A percentile compares a stretch with the other conserved stretches of the same genome.
phyloP scores from a whole-genome alignment of 2,113 vertebrate genomes.

The Mystacornis crossleyi region DNA sequence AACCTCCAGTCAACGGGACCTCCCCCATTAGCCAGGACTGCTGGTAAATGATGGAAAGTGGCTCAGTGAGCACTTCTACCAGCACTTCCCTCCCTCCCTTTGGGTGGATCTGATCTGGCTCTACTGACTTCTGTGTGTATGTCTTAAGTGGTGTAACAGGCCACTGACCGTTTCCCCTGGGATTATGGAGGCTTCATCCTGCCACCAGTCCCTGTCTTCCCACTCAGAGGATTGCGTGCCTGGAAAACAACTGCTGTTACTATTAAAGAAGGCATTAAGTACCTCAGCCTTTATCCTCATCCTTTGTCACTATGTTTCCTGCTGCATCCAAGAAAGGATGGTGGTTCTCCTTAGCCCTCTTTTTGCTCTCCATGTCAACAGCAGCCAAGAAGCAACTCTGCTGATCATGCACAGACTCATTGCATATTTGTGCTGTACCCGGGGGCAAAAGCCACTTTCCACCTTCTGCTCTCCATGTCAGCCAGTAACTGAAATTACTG shows the following conservation, averaged over 20 bases:
- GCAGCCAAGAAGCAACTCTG: neutral
- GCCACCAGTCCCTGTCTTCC: neutral
- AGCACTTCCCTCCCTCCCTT: neutral
- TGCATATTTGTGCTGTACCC: neutral
- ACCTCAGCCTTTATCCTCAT: neutral
- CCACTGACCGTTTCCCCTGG: neutral
- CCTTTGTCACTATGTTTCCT: neutral
- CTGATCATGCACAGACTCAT: neutral
- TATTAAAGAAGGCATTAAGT: neutral
- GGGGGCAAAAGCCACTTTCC: neutral
- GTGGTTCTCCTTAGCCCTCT: neutral
- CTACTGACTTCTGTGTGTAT: neutral
- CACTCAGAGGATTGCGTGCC: neutral
- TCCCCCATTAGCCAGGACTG: fast-evolving
- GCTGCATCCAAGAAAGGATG: neutral
- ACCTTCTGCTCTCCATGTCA: neutral
- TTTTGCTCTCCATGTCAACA: neutral
- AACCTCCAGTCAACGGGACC: neutral
- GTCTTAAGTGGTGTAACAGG: neutral
- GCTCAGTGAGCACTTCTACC: neutral
- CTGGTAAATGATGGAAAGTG: neutral
- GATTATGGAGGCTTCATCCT: neutral
- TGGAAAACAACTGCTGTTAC: neutral
- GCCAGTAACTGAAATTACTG: neutral
- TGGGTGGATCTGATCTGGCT: neutral